Conservation (phyloP, 2,888 invertebrate species). For the Dione juno region DNA sequence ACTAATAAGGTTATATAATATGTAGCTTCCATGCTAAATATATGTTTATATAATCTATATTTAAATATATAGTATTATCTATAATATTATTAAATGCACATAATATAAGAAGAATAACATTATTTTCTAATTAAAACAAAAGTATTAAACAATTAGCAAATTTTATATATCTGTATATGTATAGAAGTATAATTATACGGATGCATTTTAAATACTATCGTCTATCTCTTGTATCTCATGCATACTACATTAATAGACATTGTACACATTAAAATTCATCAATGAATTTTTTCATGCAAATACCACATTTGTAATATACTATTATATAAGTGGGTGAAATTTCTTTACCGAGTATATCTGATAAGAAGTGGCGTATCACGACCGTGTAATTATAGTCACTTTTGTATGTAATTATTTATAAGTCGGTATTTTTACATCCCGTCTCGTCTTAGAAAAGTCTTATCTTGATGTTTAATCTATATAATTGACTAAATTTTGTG, state of each 20-base stretch:
- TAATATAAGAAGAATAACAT: too few species aligned
- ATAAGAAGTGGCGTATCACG: conserved; percentile 23
- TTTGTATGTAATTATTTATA: conserved; percentile 13
- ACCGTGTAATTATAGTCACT: conserved; percentile 19
- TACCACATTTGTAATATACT: conserved; percentile 9
- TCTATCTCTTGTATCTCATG: background rate
- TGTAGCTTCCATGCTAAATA: too few species aligned
- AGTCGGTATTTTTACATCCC: background rate
- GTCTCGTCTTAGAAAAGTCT: conserved; percentile 15
- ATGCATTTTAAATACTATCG: background rate
- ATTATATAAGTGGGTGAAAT: conserved; percentile 19
- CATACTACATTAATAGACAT: background rate
- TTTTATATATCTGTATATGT: background rate
- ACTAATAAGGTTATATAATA: too few species aligned
- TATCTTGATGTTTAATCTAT: conserved; percentile 22
- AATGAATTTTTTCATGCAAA: conserved; percentile 14
- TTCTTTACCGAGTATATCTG: conserved; percentile 13
- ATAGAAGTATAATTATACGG: background rate
- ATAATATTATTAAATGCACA: too few species aligned
- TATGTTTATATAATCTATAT: too few species aligned
- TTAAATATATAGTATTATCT: too few species aligned
- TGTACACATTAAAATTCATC: conserved; percentile 15
- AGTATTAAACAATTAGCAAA: too few species aligned
- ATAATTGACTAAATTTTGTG: conserved; percentile 18
- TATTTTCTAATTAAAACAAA: too few species aligned